These are phyloP conservation scores for Apeltes quadracus DNA, from an alignment of 2,113 vertebrate genomes.

Conservation along the genomic window DNA sequence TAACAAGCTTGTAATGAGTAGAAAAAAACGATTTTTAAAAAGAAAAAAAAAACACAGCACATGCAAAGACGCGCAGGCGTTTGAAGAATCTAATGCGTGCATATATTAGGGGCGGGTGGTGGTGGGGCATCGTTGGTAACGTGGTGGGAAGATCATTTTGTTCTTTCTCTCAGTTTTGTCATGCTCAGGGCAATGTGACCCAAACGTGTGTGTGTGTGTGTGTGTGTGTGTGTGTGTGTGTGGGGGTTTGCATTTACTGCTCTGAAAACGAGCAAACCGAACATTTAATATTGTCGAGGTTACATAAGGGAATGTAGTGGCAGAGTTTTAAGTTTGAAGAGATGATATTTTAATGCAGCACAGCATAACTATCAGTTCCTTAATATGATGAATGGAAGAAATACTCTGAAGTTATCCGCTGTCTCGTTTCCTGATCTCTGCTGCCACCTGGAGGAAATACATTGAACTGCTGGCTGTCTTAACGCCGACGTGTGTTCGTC, in stretches of 20 bases:
- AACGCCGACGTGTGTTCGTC: too few relatives aligned
- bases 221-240: not conserved
- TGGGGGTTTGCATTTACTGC: constrained; percentile 1
- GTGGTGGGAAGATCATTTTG: not conserved
- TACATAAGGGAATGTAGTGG: too few relatives aligned
- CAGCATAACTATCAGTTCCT: not conserved
- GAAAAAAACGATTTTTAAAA: not conserved
- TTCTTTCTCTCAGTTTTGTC: constrained; percentile 9
- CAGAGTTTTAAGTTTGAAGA: too few relatives aligned
- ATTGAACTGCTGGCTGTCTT: constrained; percentile 1
- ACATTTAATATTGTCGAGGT: too few relatives aligned
- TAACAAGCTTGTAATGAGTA: constrained; percentile 31
- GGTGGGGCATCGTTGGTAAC: not conserved
- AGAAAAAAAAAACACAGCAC: not conserved
- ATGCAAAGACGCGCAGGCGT: not conserved
- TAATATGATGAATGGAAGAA: not conserved
- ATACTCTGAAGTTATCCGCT: not conserved
- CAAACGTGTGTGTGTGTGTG: constrained; percentile 19
- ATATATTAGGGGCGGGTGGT: not conserved
- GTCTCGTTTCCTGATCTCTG: constrained; percentile 14
- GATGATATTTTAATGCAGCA: not conserved
- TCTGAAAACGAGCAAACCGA: too few relatives aligned
- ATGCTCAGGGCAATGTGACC: constrained; percentile 26
- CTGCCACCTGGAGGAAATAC: constrained; percentile 61
- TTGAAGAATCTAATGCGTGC: not conserved